These are phyloP conservation scores for Trichopoda pennipes DNA, from an alignment of 2,888 invertebrate species.

Conservation along the genomic window DNA sequence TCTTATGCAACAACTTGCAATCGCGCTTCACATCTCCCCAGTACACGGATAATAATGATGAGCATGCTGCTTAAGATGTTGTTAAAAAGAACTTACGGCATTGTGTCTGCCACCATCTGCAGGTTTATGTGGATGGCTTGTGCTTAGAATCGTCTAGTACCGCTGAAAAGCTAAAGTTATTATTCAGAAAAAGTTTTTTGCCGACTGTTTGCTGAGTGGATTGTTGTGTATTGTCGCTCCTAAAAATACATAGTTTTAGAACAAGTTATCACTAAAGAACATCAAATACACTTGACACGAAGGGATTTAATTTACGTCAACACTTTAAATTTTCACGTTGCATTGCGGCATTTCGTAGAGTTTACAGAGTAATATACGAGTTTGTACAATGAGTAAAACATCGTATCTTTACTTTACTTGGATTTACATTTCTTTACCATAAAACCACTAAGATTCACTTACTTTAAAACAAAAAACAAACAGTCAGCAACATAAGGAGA, in stretches of 20 bases:
- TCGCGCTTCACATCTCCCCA: conserved; percentile 2
- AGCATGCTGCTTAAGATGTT: conserved; percentile 15
- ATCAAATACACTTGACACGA: conserved; percentile 67
- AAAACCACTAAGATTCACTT: background rate
- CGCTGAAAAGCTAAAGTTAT: background rate
- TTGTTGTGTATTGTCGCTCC: conserved; percentile 23
- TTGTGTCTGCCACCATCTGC: conserved; percentile 14
- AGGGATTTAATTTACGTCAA: conserved; percentile 58
- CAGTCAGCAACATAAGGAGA: background rate
- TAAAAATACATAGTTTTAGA: conserved; percentile 33
- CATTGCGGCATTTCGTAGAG: conserved; percentile 56
- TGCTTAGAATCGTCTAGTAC: background rate
- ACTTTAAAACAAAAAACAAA: background rate
- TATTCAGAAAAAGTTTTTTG: conserved; percentile 3
- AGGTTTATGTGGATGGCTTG: background rate
- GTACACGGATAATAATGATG: conserved; percentile 15
- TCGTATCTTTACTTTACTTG: conserved; percentile 8
- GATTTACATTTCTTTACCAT: background rate
- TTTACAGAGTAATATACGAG: conserved; percentile 16
- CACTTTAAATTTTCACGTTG: conserved; percentile 55
- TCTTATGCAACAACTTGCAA: conserved; percentile 46
- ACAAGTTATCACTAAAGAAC: conserved; percentile 50
- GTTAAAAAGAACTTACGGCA: conserved; percentile 24
- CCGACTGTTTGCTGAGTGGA: conserved; percentile 11
- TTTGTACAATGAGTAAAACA: background rate